Conservation (phyloP, 2,113 vertebrate species). For the Semnornis frantzii region DNA sequence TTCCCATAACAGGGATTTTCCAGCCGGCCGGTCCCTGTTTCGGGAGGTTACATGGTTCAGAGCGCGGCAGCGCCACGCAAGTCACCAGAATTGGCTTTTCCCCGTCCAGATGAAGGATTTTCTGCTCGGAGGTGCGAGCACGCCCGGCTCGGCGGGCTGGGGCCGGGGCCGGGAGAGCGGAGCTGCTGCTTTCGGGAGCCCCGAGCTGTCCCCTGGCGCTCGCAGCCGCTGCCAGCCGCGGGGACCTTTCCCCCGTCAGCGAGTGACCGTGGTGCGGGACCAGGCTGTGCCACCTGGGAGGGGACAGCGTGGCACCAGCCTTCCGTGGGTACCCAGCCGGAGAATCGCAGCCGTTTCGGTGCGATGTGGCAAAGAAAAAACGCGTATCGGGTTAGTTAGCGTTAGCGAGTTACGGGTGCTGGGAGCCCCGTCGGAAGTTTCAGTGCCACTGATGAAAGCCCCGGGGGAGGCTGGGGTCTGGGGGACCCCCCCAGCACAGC, state of each 20-base stretch:
- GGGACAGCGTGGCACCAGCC: background rate
- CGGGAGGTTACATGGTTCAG: constrained; percentile 4
- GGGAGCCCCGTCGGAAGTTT: background rate
- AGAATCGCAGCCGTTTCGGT: background rate
- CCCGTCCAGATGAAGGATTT: background rate
- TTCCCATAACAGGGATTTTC: background rate
- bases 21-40: background rate
- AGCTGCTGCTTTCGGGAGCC: too few relatives aligned
- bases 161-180: too few relatives aligned
- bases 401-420: background rate
- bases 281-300: background rate
- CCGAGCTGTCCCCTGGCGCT: background rate
- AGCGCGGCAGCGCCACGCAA: background rate
- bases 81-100: background rate
- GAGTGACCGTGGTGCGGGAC: background rate
- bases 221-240: background rate
- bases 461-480: too few relatives aligned
- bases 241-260: background rate
- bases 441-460: rapidly evolving
- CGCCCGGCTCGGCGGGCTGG: too few relatives aligned
- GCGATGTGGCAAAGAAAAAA: background rate
- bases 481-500: too few relatives aligned
- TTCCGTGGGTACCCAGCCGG: too few relatives aligned
- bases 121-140: too few relatives aligned
- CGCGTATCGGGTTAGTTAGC: background rate